Base-by-base conservation (phyloP, 2,888 invertebrate genomes). In the Chymomyza procnemis region DNA sequence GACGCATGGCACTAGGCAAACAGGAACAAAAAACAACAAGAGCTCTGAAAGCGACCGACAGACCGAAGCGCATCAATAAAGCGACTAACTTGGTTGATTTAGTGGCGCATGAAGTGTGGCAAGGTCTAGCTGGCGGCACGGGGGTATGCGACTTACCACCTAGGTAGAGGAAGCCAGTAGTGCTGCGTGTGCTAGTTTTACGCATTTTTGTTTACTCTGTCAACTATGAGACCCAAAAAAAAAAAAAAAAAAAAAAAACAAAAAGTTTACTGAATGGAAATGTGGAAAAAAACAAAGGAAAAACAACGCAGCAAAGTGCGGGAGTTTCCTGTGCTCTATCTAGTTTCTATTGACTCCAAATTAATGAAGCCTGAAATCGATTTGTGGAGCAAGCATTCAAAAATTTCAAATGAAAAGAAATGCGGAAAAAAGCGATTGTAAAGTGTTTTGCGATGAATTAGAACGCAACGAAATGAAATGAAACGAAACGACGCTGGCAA, bases 361-460 rank as follows among this genome's bases (percentile, higher is more conserved):
- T 86, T 81, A 88, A 79, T 88, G 88, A 86, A 88, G 88, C 88
- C 88, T 89, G 88, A 88, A 89, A 88, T 88, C 88, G 84, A 78
- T 86, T 84, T 86, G 69, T 74, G 72, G 64, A 67, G 67, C 63
- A 57, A 66, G 67, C 26, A 41, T 9, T 18, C 48, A 47, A 48
- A 50, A 59, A 47, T 12, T n/a, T 50, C 16, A 54, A 54, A 54
- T 54, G 19, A 54, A 54, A 54, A 19, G 14, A 21, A 19, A 21
- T 21, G 54, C 18, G 19, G 54, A 16, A 57, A 30, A 34, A 26
- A 34, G 1, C 30, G 1, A n/a, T 41, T 59, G 77, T 68, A 65
- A 70, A 68, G 61, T 75, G 67, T 66, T 41, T 41, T 70, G 70
- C 69, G 68, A 70, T 74, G 73, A 76, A 71, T 73, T 75, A 67